These are phyloP conservation scores for Pseudolaguvia tuberculata DNA, from an alignment of 2,113 vertebrate species.

Conservation along the genomic window DNA sequence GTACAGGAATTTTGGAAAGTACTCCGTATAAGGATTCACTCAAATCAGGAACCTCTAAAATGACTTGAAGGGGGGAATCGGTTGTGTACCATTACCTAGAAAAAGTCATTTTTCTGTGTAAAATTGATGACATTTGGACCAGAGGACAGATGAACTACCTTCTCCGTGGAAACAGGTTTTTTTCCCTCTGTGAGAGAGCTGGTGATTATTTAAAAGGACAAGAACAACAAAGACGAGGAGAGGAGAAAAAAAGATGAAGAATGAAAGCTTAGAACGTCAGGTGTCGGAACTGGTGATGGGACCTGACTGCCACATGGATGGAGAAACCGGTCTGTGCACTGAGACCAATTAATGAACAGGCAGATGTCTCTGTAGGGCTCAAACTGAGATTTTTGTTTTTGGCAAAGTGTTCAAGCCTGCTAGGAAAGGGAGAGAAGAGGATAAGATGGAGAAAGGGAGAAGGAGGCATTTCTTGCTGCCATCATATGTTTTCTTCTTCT, in stretches of 20 bases:
- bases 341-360: slow-evolving; percentile 41
- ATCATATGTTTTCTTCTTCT: background rate
- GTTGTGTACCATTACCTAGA: slow-evolving; percentile 13
- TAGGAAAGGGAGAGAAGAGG: background rate
- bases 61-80: background rate
- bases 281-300: background rate
- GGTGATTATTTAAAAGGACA: background rate
- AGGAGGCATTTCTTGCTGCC: slow-evolving; percentile 15
- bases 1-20: background rate
- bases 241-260: background rate
- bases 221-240: background rate
- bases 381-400: background rate
- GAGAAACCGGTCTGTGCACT: slow-evolving; percentile 3
- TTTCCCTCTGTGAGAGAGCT: background rate
- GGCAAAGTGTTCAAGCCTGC: slow-evolving; percentile 29
- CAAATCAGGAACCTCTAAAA: slow-evolving; percentile 1
- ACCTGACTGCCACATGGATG: background rate
- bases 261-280: background rate
- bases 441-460: no score
- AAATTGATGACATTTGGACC: slow-evolving; percentile 4
- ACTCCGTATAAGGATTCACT: background rate
- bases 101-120: background rate
- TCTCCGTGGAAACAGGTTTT: background rate
- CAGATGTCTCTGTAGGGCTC: slow-evolving; percentile 5
- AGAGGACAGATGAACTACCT: background rate